These are phyloP conservation scores for Pseudorhiza aurosa DNA, from an alignment of 30 jellyfish, hydroid and myxozoan genomes.

Conservation along the genomic window DNA sequence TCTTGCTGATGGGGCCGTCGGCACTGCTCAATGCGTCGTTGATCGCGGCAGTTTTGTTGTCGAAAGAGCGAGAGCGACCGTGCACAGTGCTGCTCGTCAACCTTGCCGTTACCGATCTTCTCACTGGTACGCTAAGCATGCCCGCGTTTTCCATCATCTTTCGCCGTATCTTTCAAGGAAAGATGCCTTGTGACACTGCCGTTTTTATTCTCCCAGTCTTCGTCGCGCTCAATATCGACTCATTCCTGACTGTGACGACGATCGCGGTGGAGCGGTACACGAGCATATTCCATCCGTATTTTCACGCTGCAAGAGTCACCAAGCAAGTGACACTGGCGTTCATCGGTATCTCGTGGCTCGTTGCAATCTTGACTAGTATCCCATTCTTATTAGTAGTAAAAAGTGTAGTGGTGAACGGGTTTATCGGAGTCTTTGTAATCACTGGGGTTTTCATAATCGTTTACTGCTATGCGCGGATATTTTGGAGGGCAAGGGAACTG, in stretches of 20 bases:
- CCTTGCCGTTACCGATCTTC: conserved; percentile 26
- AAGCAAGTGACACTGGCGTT: background rate
- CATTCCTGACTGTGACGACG: conserved; percentile 16
- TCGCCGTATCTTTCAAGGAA: background rate
- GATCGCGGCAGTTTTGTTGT: background rate
- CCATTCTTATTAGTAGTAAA: background rate
- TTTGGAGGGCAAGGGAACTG: conserved; percentile 5
- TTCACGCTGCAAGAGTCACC: background rate
- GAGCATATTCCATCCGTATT: conserved; percentile 44
- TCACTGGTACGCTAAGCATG: conserved; percentile 10
- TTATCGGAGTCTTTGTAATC: background rate
- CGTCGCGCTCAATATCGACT: conserved; percentile 1
- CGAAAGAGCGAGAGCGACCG: conserved; percentile 21
- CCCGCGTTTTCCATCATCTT: conserved; percentile 5
- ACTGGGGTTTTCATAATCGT: conserved; percentile 7
- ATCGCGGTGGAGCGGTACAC: conserved; percentile 49
- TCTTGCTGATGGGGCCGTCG: conserved; percentile 10
- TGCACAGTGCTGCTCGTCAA: conserved; percentile 18
- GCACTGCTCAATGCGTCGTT: conserved; percentile 1
- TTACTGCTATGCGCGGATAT: conserved; percentile 18
- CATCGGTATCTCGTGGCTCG: conserved; percentile 15
- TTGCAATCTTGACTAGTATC: background rate
- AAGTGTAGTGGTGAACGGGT: background rate
- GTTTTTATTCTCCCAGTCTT: conserved; percentile 9
- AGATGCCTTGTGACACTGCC: conserved; percentile 28